Base-by-base conservation (phyloP, 2,797 vertebrate species). In the Helostoma temminkii region DNA sequence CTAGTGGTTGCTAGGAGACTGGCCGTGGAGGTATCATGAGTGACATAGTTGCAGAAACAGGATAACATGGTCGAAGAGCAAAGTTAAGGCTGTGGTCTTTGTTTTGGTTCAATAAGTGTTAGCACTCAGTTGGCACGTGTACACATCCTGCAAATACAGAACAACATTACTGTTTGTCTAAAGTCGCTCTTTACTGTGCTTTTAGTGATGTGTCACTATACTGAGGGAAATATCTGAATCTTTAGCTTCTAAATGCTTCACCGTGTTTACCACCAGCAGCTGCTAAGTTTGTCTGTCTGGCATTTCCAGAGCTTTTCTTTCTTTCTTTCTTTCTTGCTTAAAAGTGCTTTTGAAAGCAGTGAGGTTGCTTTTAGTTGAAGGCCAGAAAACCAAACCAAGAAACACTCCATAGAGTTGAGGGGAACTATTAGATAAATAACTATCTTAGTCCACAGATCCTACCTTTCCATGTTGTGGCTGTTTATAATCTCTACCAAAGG, bases 401-500 rank as follows among this genome's bases (percentile, higher is more conserved):
- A 34, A 36, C 4, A 22, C n/a, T 63, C 32, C 22, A 12, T 3
- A 10, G 22, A 55, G 41, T 5, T 36, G 24, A 21, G 2, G 24
- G 24, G 12, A 50, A 32, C 9, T 12, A 19, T n/a, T 7, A 42
- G 19, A 34, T 45, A 24, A n/a, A 32, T 24, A 58, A 53, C 5
- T 10, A 47, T 57, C 18, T 37, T 55, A 36, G 70, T 52, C 57
- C 4, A 28, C 8, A 50, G 11, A 57, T 74, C 36, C 64, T 3
- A 49, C 5, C 30, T 67, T 34, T 39, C 18, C 28, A 34, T 25
- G n/a, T 49, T 28, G 18, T 8, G 3, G 16, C 43, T 66, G 36
- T 28, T 57, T 39, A 16, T 74, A 54, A 54, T 22, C 25, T 83
- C 24, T 6, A 76, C 59, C 41, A 26, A 15, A 53, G 19, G 71